Conservation (phyloP, 2,797 vertebrate genomes). For the Amblyraja radiata region DNA sequence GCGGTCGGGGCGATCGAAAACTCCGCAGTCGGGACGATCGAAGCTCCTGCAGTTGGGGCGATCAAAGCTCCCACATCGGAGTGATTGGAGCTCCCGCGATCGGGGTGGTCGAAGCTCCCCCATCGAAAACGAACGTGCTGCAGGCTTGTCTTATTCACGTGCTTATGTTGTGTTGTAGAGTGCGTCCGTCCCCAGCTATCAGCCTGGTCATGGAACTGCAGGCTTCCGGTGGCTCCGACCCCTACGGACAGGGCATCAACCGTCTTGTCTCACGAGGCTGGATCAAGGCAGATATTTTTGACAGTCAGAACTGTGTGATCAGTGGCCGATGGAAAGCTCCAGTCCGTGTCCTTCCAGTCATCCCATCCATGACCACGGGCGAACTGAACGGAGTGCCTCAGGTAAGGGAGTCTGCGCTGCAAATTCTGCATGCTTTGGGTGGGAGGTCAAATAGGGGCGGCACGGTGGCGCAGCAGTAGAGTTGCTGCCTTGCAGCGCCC, state of each 20-base stretch:
- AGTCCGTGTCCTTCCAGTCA: slow-evolving; percentile 47
- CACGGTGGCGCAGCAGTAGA: too few relatives aligned
- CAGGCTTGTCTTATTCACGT: too few relatives aligned
- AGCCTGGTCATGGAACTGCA: slow-evolving; percentile 50
- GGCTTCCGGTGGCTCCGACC: slow-evolving; percentile 48
- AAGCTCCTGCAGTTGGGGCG: too few relatives aligned
- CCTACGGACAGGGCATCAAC: slow-evolving; percentile 47
- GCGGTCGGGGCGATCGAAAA: too few relatives aligned
- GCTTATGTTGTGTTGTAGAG: slow-evolving; percentile 39
- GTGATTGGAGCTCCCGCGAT: too few relatives aligned
- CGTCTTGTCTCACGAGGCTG: slow-evolving; percentile 49
- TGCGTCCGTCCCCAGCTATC: slow-evolving; percentile 47
- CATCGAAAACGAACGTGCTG: too few relatives aligned
- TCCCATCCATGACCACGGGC: slow-evolving; percentile 46
- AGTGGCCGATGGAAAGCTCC: slow-evolving; percentile 52
- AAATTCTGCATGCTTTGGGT: neutral
- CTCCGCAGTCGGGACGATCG: too few relatives aligned
- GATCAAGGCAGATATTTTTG: slow-evolving; percentile 50
- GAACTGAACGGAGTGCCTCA: slow-evolving; percentile 50
- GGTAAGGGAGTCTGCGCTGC: slow-evolving; percentile 40
- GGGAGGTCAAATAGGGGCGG: neutral
- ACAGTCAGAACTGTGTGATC: slow-evolving; percentile 47
- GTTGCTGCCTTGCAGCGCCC: too few relatives aligned
- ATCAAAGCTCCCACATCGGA: too few relatives aligned
- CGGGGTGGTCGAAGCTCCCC: too few relatives aligned